These are phyloP conservation scores for Hyperoplus lanceolatus DNA, from an alignment of 2,797 vertebrate genomes.

Conservation along the genomic window DNA sequence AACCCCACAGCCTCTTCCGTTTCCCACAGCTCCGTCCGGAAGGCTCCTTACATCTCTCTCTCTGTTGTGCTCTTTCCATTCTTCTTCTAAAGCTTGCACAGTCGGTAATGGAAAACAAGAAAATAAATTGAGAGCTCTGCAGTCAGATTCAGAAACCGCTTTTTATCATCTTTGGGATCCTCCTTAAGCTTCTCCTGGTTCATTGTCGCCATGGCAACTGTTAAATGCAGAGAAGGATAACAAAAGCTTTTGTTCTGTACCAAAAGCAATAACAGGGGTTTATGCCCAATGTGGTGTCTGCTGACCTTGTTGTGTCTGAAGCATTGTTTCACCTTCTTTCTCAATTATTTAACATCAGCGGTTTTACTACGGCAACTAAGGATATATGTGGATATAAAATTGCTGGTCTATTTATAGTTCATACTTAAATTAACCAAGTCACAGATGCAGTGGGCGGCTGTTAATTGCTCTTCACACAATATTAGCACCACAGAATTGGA, in stretches of 20 bases:
- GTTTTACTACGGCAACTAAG: conserved; percentile 5
- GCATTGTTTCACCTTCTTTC: conserved; percentile 43
- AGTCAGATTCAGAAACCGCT: conserved; percentile 66
- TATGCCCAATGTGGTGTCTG: conserved; percentile 57
- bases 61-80: conserved; percentile 36
- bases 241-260: conserved; percentile 72
- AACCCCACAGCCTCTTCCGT: conserved; percentile 66
- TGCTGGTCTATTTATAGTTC: conserved; percentile 49
- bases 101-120: conserved; percentile 41
- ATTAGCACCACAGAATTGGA: conserved; percentile 30
- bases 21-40: conserved; percentile 68
- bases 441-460: conserved; percentile 15
- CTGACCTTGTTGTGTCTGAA: conserved; percentile 53
- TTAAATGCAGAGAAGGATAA: conserved; percentile 64
- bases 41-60: conserved; percentile 57
- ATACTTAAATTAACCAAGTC: conserved; percentile 28
- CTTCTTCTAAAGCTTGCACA: conserved; percentile 42
- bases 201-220: conserved; percentile 74
- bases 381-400: conserved; percentile 4
- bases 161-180: conserved; percentile 71
- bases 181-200: conserved; percentile 65
- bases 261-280: conserved; percentile 58
- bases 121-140: conserved; percentile 47
- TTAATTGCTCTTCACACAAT: conserved; percentile 39
- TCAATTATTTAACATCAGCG: conserved; percentile 39